Conservation (phyloP, 1,140 invertebrate species). For the Parasteatoda tepidariorum region DNA sequence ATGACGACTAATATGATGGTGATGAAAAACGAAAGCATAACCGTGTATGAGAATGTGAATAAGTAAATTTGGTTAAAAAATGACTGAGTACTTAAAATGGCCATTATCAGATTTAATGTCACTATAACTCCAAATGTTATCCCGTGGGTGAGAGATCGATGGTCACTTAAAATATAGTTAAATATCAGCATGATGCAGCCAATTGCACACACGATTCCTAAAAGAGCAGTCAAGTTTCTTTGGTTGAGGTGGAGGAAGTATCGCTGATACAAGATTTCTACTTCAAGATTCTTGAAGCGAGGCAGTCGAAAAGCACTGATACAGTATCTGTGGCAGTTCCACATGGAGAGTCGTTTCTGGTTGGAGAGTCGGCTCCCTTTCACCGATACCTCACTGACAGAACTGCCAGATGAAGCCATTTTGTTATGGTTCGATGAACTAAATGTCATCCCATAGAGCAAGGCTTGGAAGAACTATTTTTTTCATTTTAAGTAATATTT, state of each 20-base stretch:
- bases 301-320: slow-evolving; percentile 57
- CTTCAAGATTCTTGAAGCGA: slow-evolving; percentile 71
- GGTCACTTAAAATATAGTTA: slow-evolving; percentile 67
- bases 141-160: slow-evolving; percentile 64
- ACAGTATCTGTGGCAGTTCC: slow-evolving; percentile 44
- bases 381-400: slow-evolving; percentile 46
- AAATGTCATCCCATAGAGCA: slow-evolving; percentile 7
- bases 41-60: slow-evolving; percentile 82
- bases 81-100: slow-evolving; percentile 80
- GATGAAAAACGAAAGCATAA: slow-evolving; percentile 78
- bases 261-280: slow-evolving; percentile 90
- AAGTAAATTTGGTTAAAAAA: slow-evolving; percentile 90
- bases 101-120: slow-evolving; percentile 74
- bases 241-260: slow-evolving; percentile 94
- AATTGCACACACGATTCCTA: slow-evolving; percentile 80
- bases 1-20: slow-evolving; percentile 72
- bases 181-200: slow-evolving; percentile 73
- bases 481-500: background rate
- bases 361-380: slow-evolving; percentile 45
- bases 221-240: slow-evolving; percentile 85
- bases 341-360: slow-evolving; percentile 32
- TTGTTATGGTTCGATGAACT: background rate
- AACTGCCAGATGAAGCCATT: slow-evolving; percentile 51
- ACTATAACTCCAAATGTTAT: slow-evolving; percentile 67
- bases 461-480: background rate